These are phyloP conservation scores for Porites australiensis DNA, from an alignment of 64 coral and sea anemone genomes.

Conservation along the genomic window DNA sequence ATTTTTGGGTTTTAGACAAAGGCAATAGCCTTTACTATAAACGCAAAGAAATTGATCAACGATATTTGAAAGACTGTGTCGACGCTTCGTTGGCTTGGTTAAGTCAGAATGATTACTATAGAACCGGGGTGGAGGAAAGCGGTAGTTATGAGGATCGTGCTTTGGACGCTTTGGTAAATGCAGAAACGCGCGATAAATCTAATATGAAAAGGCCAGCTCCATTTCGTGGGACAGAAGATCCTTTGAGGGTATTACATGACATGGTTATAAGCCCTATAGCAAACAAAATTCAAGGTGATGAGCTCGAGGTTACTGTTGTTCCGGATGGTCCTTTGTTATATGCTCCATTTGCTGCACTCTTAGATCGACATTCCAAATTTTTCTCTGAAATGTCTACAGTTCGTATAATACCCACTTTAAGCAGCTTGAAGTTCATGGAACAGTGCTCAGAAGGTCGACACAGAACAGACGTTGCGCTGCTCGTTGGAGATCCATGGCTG, in stretches of 20 bases:
- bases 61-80: neutral
- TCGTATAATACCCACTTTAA: slow-evolving; percentile 35
- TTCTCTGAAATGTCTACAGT: slow-evolving; percentile 37
- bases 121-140: neutral
- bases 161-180: neutral
- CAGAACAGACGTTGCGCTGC: neutral
- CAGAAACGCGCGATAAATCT: neutral
- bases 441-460: slow-evolving; percentile 6
- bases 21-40: neutral
- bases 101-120: neutral
- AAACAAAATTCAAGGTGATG: neutral
- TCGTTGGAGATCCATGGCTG: slow-evolving; percentile 41
- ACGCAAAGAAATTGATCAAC: neutral
- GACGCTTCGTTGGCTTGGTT: neutral
- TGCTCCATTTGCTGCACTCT: slow-evolving; percentile 56
- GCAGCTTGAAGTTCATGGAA: slow-evolving; percentile 6
- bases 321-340: slow-evolving; percentile 35
- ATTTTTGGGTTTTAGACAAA: slow-evolving; percentile 23
- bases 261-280: neutral
- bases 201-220: neutral
- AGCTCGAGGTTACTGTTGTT: slow-evolving; percentile 19
- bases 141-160: neutral
- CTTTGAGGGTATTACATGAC: slow-evolving; percentile 12
- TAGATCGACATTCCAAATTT: neutral
- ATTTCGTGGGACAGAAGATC: neutral